Evolutionary conservation across 2,113 vertebrate genomes (phyloP).

Genomic region (Engystomops pustulosus): DNA sequence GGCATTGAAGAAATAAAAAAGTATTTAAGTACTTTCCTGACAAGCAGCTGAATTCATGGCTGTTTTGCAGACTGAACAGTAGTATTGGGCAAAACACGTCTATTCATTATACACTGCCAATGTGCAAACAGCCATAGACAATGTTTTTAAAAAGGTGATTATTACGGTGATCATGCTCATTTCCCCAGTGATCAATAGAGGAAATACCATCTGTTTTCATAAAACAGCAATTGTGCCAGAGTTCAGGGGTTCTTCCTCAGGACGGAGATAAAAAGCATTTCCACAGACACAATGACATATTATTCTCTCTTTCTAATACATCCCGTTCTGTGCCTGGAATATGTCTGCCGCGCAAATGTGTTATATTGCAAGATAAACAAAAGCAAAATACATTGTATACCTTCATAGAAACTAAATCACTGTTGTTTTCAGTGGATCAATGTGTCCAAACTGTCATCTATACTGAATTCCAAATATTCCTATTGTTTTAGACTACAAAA

Average conservation of each 20-base stretch:
- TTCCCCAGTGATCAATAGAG: slow-evolving; percentile 56
- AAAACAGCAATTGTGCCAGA: slow-evolving; percentile 53
- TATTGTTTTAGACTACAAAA: not conserved
- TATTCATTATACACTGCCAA: slow-evolving; percentile 37
- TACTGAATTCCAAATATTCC: not conserved
- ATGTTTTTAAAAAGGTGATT: slow-evolving; percentile 50
- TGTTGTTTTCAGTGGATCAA: not conserved
- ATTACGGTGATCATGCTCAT: slow-evolving; percentile 45
- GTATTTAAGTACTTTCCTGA: not conserved
- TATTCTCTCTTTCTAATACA: slow-evolving; percentile 52
- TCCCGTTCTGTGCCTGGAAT: slow-evolving; percentile 42
- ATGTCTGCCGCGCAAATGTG: slow-evolving; percentile 25
- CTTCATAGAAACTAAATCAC: not conserved
- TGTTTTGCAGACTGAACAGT: not conserved
- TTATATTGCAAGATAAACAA: not conserved
- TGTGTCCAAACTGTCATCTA: not conserved
- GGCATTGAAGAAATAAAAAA: not conserved
- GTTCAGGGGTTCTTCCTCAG: slow-evolving; percentile 53
- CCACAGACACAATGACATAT: slow-evolving; percentile 56
- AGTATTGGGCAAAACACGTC: slow-evolving; percentile 36
- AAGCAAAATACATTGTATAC: not conserved
- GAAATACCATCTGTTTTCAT: slow-evolving; percentile 56
- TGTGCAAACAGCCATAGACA: slow-evolving; percentile 37
- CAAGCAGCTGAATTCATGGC: not conserved
- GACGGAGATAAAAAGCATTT: slow-evolving; percentile 60